These are phyloP conservation scores for Trichogramma dendrolimi DNA, from an alignment of 2,888 invertebrate genomes.

Conservation along the genomic window DNA sequence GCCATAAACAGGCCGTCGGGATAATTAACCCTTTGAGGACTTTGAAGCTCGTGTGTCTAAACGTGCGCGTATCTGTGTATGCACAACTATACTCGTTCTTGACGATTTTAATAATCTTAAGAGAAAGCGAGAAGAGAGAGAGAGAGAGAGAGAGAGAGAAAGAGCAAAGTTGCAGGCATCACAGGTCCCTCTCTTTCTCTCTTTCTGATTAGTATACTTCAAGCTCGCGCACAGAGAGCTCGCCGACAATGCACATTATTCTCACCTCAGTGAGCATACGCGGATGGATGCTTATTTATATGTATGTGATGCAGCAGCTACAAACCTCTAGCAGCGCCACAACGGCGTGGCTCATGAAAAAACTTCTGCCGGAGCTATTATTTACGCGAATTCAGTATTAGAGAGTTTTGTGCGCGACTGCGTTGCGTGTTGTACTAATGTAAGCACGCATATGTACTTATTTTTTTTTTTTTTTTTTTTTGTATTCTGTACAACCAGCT, in stretches of 20 bases:
- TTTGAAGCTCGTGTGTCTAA: conserved; percentile 40
- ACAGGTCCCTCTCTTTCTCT: conserved; percentile 21
- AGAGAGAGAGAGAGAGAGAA: not conserved
- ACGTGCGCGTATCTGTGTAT: not conserved
- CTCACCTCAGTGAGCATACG: conserved; percentile 19
- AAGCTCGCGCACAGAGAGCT: conserved; percentile 21
- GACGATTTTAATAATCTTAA: conserved; percentile 31
- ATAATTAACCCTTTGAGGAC: conserved; percentile 52
- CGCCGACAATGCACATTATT: conserved; percentile 17
- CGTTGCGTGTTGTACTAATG: too few relatives aligned
- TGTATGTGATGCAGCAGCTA: too few relatives aligned
- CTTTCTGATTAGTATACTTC: conserved; percentile 45
- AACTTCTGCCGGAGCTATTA: too few relatives aligned
- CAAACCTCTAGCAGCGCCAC: too few relatives aligned
- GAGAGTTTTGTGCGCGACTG: too few relatives aligned
- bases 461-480: too few relatives aligned
- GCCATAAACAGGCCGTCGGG: conserved; percentile 46
- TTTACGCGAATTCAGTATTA: too few relatives aligned
- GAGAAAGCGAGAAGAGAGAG: conserved; percentile 7
- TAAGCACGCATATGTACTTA: too few relatives aligned
- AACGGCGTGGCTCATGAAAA: too few relatives aligned
- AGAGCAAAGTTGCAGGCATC: not conserved
- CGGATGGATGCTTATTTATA: not conserved
- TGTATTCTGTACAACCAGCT: too few relatives aligned
- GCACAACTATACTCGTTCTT: not conserved